phyloP scores from a whole-genome alignment of 53 echinoderm and acorn worm genomes.

The Holothuria scabra region DNA sequence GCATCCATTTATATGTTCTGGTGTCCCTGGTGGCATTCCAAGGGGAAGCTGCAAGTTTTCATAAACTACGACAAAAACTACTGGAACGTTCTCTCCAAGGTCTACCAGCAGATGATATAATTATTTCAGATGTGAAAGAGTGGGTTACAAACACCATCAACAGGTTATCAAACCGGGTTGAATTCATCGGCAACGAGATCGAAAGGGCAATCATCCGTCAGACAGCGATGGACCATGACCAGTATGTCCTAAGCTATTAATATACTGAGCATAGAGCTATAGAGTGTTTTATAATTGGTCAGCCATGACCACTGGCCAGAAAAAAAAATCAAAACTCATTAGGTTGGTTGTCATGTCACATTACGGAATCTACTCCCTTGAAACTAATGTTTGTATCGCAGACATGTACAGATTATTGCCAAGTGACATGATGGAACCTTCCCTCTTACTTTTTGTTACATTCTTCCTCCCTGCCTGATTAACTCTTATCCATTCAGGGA shows the following conservation, averaged over 20 bases:
- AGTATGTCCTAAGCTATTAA: not conserved
- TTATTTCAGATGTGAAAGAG: slow-evolving; percentile 14
- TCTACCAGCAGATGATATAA: slow-evolving; percentile 17
- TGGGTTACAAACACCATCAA: slow-evolving; percentile 21
- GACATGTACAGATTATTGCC: no score
- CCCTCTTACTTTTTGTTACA: no score
- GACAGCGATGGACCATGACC: slow-evolving; percentile 12
- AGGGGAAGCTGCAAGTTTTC: not conserved
- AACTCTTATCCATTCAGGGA: no score
- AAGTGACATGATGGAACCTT: no score
- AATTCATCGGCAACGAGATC: slow-evolving; percentile 19
- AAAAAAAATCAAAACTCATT: no score
- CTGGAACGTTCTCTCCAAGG: not conserved
- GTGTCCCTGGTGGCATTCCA: not conserved
- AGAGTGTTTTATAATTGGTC: no score
- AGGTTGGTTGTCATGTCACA: no score
- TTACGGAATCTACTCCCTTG: no score
- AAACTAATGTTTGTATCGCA: no score
- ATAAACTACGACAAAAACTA: not conserved
- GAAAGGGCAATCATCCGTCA: slow-evolving; percentile 9
- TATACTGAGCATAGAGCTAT: no score
- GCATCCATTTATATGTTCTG: not conserved
- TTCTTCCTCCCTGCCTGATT: no score
- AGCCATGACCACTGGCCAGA: no score
- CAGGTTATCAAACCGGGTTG: slow-evolving; percentile 4